Conservation (phyloP, 2,113 vertebrate species). For the Hepsetus odoe region DNA sequence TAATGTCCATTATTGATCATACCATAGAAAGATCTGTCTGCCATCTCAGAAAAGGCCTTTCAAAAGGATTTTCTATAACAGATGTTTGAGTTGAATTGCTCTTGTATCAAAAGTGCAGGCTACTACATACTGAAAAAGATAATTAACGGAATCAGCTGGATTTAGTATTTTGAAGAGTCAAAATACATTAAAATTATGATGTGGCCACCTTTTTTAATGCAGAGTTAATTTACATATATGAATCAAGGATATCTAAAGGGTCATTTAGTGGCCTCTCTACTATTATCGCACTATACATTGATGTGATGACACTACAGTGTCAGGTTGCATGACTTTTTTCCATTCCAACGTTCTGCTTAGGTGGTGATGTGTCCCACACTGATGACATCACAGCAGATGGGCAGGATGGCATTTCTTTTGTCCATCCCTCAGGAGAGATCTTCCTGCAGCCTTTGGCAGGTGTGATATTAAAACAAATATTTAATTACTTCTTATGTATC, state of each 20-base stretch:
- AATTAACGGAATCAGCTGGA: no score
- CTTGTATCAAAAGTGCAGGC: background rate
- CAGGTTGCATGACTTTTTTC: background rate
- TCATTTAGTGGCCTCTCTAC: no score
- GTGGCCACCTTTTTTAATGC: no score
- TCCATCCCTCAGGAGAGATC: conserved; percentile 85
- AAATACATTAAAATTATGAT: no score
- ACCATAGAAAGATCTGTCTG: conserved; percentile 13
- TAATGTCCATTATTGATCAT: background rate
- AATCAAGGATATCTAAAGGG: no score
- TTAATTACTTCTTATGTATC: background rate
- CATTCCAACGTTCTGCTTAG: conserved; percentile 61
- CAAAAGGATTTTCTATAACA: no score
- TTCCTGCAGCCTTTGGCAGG: conserved; percentile 90
- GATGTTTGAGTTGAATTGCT: background rate
- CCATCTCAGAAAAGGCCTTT: background rate
- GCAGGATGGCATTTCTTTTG: conserved; percentile 86
- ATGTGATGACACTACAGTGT: background rate
- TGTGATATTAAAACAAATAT: conserved; percentile 53
- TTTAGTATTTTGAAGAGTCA: no score
- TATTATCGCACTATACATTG: no score
- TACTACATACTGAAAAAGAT: background rate
- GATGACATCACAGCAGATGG: conserved; percentile 85
- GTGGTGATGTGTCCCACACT: conserved; percentile 78
- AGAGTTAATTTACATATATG: no score